Percentiles rank a stretch among this genome's conserved stretches.
phyloP scores from a whole-genome alignment of 2,888 invertebrate species.

The Pasiphila rectangulata region DNA sequence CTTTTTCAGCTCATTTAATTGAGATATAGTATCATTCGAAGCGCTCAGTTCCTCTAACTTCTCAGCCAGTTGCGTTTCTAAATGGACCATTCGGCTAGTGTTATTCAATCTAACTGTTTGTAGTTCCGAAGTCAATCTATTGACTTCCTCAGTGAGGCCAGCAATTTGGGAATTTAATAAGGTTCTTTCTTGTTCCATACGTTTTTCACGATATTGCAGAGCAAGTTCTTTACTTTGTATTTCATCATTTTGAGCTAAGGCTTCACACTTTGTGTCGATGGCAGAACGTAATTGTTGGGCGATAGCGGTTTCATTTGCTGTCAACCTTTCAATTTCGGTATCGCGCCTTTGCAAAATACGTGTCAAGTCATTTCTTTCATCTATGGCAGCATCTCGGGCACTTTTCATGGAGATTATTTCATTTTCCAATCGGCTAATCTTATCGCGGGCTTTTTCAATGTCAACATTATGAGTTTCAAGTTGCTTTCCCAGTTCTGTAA shows the following conservation, averaged over 20 bases:
- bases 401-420: conserved; percentile 84
- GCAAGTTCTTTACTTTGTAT: conserved; percentile 89
- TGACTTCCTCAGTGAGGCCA: conserved; percentile 88
- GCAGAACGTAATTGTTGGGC: conserved; percentile 88
- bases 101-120: conserved; percentile 88
- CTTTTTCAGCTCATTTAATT: conserved; percentile 85
- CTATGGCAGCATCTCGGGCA: conserved; percentile 85
- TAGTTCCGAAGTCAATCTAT: conserved; percentile 88
- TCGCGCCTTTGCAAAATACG: conserved; percentile 86
- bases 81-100: conserved; percentile 80
- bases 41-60: conserved; percentile 90
- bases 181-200: conserved; percentile 90
- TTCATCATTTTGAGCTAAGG: conserved; percentile 89
- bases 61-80: conserved; percentile 88
- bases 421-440: conserved; percentile 83
- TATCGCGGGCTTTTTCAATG: conserved; percentile 83
- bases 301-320: conserved; percentile 84
- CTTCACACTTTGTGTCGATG: conserved; percentile 91
- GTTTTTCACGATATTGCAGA: conserved; percentile 89
- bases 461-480: conserved; percentile 83
- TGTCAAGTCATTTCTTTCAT: conserved; percentile 87
- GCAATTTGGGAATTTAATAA: conserved; percentile 89
- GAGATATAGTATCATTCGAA: conserved; percentile 84
- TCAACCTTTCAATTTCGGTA: conserved; percentile 86
- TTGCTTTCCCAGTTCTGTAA: conserved; percentile 83